These are phyloP conservation scores for Yasuhikotakia modesta DNA, from an alignment of 2,797 vertebrate species.

Conservation along the genomic window DNA sequence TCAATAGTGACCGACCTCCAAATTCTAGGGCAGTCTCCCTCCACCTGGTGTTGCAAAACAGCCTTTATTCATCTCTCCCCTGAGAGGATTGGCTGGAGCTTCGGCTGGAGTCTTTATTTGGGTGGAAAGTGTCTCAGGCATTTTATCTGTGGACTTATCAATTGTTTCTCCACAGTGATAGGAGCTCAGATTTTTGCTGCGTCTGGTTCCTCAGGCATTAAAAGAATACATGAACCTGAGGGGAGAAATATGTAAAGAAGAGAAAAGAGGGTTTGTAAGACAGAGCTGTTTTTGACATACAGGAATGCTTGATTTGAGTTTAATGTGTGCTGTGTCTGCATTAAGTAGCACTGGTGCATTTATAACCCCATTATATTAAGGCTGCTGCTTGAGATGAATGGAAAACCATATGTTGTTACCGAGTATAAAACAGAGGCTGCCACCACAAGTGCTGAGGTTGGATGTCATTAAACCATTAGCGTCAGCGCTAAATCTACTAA, in stretches of 20 bases:
- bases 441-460: constrained; percentile 37
- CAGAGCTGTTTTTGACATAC: constrained; percentile 5
- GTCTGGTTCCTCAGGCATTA: background rate
- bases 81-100: constrained; percentile 48
- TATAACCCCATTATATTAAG: constrained; percentile 57
- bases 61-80: constrained; percentile 48
- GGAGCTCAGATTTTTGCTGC: constrained; percentile 33
- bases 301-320: constrained; percentile 39
- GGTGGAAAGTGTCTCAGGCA: constrained; percentile 49
- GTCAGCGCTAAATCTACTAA: constrained; percentile 1
- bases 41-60: constrained; percentile 42
- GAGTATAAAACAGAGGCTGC: constrained; percentile 44
- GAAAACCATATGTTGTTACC: constrained; percentile 48
- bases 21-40: constrained; percentile 57
- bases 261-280: constrained; percentile 6
- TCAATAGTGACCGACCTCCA: constrained; percentile 61
- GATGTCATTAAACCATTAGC: constrained; percentile 44
- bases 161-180: constrained; percentile 31
- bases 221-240: constrained; percentile 1
- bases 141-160: constrained; percentile 54
- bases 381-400: constrained; percentile 55
- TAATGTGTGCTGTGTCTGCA: constrained; percentile 52
- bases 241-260: constrained; percentile 23
- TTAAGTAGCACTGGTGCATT: constrained; percentile 53
- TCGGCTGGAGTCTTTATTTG: constrained; percentile 57